Evolutionary conservation across 1,140 invertebrate species (phyloP), one percentile per base, ranked within the genome.

Genomic region (Metaphire vulgaris): DNA sequence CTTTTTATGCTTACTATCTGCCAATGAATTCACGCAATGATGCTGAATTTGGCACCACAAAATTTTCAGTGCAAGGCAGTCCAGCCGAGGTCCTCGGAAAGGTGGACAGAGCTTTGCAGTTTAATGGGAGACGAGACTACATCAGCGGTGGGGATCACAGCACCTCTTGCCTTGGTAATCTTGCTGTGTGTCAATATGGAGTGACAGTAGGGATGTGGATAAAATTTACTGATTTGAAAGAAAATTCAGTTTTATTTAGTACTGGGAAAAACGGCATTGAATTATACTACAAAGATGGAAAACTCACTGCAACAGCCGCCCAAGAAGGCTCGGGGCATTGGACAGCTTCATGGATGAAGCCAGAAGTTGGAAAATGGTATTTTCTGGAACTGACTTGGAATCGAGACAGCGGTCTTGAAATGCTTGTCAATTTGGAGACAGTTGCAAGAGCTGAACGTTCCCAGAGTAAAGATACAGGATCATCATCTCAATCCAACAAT

Each of bases 311-410:
- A 0, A n/a, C n/a, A n/a, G 78, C 76, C 28, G 83, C 80, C 1
- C 76, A 79, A 29, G 76, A 78, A 73, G 81, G 79, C 14, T 75
- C 80, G 21, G 76, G 76, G 30, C 76, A 79, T 6, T 82, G 82
- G 80, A 69, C 74, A 26, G 78, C 72, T 21, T 33, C 32, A 21
- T 78, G 77, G 77, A 14, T 33, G 1, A 28, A 16, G 0, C 30
- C 69, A 6, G 28, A 70, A 12, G 64, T 21, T 1, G 81, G 78
- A 21, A 72, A 56, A 26, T 86, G 85, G 85, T 82, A 86, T 76
- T 83, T 81, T 72, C 73, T 85, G 30, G 85, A 86, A 76, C 73
- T 85, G 21, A 83, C 83, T 21, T 85, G 84, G 84, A 81, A 84
- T 69, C 82, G 81, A 2, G 79, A 82, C 16, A 77, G 78, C 28